Evolutionary conservation across 2,797 vertebrate species (phyloP).

Genomic region (Neoniphon sammara): DNA sequence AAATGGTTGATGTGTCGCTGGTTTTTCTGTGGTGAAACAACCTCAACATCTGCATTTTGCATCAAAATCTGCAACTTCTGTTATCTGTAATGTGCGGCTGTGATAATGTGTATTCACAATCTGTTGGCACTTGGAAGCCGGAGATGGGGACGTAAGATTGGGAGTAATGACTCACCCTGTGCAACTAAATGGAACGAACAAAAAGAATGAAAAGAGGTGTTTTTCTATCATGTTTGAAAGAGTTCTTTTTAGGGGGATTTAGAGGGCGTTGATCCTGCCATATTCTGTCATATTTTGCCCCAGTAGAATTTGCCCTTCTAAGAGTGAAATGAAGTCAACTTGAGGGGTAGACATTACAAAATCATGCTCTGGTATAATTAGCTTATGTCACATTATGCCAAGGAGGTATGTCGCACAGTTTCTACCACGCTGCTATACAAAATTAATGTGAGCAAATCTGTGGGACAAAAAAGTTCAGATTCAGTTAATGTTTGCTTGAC

Average conservation of each 20-base stretch:
- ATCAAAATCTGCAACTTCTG: background rate
- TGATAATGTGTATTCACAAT: background rate
- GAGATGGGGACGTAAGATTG: constrained; percentile 20
- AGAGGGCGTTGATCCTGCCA: too few relatives aligned
- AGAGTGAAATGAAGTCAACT: too few relatives aligned
- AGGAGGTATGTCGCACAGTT: too few relatives aligned
- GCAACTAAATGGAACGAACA: background rate
- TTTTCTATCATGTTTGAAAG: constrained; percentile 24
- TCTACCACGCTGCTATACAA: too few relatives aligned
- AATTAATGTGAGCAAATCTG: too few relatives aligned
- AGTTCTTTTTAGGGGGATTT: constrained; percentile 6
- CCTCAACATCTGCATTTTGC: background rate
- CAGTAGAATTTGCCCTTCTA: too few relatives aligned
- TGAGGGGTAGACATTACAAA: too few relatives aligned
- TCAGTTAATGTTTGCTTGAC: too few relatives aligned
- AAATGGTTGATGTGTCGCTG: background rate
- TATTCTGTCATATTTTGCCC: too few relatives aligned
- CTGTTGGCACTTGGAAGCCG: constrained; percentile 4
- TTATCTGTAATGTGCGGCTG: background rate
- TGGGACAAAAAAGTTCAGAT: too few relatives aligned
- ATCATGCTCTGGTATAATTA: too few relatives aligned
- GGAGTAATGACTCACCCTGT: background rate
- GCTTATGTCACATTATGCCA: too few relatives aligned
- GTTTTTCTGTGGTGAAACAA: background rate
- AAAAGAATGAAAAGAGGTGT: constrained; percentile 19